Evolutionary conservation across 1,140 invertebrate species (phyloP).

Genomic region (Camponotus floridanus): DNA sequence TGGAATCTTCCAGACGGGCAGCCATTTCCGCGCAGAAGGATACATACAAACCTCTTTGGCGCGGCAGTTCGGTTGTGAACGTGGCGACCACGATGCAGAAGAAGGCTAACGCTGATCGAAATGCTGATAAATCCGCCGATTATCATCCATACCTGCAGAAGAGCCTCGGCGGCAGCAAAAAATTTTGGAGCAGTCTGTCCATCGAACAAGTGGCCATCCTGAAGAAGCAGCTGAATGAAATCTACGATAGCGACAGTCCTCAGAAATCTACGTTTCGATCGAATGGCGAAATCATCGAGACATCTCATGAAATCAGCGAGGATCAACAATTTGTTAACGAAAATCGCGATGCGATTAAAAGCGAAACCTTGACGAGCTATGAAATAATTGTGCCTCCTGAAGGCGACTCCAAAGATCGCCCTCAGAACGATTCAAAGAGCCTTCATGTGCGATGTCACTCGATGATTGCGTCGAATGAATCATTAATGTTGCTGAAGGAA

Average conservation of each 20-base stretch:
- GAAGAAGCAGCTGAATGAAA: constrained; percentile 93
- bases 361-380: constrained; percentile 81
- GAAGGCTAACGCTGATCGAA: constrained; percentile 79
- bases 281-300: not conserved
- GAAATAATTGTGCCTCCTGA: constrained; percentile 88
- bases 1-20: constrained; percentile 81
- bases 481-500: constrained; percentile 51
- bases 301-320: not conserved
- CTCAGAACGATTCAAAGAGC: constrained; percentile 80
- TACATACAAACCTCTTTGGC: constrained; percentile 93
- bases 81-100: constrained; percentile 90
- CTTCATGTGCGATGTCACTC: constrained; percentile 91
- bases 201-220: constrained; percentile 94
- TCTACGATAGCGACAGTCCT: constrained; percentile 89
- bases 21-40: constrained; percentile 88
- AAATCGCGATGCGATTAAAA: not conserved
- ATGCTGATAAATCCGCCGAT: constrained; percentile 72
- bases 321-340: not conserved
- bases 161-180: constrained; percentile 89
- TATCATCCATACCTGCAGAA: constrained; percentile 80
- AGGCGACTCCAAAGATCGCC: constrained; percentile 71
- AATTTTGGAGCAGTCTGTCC: constrained; percentile 94
- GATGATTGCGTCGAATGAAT: constrained; percentile 79
- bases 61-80: constrained; percentile 92
- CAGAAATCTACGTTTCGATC: constrained; percentile 63